Base-by-base conservation (phyloP, 2,797 vertebrate genomes). In the Urophycis tenuis region DNA sequence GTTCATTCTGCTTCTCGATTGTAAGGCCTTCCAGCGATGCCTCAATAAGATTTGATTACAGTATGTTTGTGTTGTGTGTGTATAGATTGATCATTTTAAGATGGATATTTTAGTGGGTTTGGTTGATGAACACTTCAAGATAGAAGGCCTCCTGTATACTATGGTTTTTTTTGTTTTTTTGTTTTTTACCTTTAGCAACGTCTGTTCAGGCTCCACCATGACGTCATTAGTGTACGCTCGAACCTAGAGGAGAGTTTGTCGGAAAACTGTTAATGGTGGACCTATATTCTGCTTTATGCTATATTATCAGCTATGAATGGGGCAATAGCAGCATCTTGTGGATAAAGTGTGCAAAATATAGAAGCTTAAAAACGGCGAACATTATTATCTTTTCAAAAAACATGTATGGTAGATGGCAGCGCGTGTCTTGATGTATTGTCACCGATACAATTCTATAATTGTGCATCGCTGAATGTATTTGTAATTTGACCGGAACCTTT, bases 401-500 rank as follows among this genome's bases (percentile, higher is more conserved):
- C 25, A 64, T 29, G 53, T 4, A 64, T 25, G 53, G 53, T 5
- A 64, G 53, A 64, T 64, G 22, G n/a, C 10, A 29, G 41, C 19
- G 19, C 41, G 19, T 45, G 17, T 45, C 4, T 45, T 45, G 9
- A 11, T 36, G 36, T 36, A 35, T 35, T 35, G 5, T 11, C 36
- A 45, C 41, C 41, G 10, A 45, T 5, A 45, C 17, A 45, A 45
- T 45, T 45, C 41, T 1, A 53, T 9, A 22, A n/a, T 22, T 53
- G 0, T 45, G 41, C 41, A n/a, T n/a, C 7, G 49, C 49, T 53
- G 19, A 53, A 19, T 53, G 22, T 5, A n/a, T 1, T 22, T 22
- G 10, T 17, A 32, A 71, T 71, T 0, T 15, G 6, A 71, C 19
- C 71, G 87, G 87, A 89, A 90, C 86, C 74, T 1, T 41, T 35